Evolutionary conservation across 2,113 vertebrate genomes (phyloP).

Genomic region (Etheostoma spectabile): DNA sequence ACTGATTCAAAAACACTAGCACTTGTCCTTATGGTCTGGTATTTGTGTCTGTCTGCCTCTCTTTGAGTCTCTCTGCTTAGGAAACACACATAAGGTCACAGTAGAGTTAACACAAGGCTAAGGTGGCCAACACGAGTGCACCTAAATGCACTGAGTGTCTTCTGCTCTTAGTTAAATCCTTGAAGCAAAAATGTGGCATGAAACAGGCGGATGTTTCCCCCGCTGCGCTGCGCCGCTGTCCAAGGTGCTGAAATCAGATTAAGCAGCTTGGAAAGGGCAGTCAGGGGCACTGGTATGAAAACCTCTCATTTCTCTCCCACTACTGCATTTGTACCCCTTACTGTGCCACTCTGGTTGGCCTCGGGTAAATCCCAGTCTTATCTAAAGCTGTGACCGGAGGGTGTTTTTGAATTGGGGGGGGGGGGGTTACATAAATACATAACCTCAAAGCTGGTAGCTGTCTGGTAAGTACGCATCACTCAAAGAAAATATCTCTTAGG

Average conservation of each 20-base stretch:
- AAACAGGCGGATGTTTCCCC: conserved; percentile 4
- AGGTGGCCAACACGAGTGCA: background rate
- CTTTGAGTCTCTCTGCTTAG: background rate
- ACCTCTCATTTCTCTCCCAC: background rate
- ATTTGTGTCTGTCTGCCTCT: background rate
- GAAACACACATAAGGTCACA: background rate
- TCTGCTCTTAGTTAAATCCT: background rate
- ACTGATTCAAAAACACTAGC: conserved; percentile 43
- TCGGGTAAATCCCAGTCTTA: background rate
- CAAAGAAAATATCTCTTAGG: conserved; percentile 28
- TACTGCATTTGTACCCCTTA: background rate
- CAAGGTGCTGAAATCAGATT: conserved; percentile 66
- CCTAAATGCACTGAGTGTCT: background rate
- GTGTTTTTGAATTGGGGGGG: background rate
- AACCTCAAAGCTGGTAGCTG: conserved; percentile 17
- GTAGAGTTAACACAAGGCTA: background rate
- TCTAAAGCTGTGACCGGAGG: conserved; percentile 1
- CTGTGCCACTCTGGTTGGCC: background rate
- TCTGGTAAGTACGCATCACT: background rate
- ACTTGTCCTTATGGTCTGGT: conserved; percentile 1
- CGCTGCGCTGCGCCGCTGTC: conserved; percentile 55
- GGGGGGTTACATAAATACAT: background rate
- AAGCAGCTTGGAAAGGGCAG: conserved; percentile 23
- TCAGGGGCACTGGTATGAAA: conserved; percentile 9
- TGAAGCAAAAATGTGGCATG: conserved; percentile 12